Evolutionary conservation across 2,888 invertebrate species (phyloP).

Genomic region (Xanthostigma xanthostigma): DNA sequence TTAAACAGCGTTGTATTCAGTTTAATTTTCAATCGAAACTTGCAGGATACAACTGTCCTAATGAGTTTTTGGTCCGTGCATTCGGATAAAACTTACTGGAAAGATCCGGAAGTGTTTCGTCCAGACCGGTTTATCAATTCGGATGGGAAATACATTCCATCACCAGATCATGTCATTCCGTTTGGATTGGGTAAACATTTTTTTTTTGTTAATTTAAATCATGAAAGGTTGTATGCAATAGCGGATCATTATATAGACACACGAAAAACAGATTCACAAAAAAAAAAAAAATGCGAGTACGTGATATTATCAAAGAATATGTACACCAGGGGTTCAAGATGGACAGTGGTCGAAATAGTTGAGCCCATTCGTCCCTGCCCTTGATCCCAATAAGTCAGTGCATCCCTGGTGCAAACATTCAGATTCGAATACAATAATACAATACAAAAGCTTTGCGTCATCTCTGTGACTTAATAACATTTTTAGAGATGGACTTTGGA

Average conservation of each 20-base stretch:
- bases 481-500: not conserved
- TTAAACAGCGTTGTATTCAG: not conserved
- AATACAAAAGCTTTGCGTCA: no score
- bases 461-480: no score
- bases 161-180: constrained; percentile 22
- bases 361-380: no score
- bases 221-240: no score
- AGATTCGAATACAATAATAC: not conserved
- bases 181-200: constrained; percentile 26
- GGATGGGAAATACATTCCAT: constrained; percentile 19
- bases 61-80: constrained; percentile 32
- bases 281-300: no score
- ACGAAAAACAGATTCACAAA: no score
- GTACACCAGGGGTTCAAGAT: no score
- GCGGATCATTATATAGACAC: no score
- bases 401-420: not conserved
- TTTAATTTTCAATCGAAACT: constrained; percentile 6
- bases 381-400: no score
- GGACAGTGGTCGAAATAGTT: no score
- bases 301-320: no score
- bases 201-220: constrained; percentile 1
- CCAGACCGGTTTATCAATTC: constrained; percentile 46
- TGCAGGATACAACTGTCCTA: constrained; percentile 24
- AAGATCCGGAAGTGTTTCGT: constrained; percentile 42
- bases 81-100: constrained; percentile 39